Conservation (phyloP, 2,888 invertebrate genomes). For the Papilio gigon region DNA sequence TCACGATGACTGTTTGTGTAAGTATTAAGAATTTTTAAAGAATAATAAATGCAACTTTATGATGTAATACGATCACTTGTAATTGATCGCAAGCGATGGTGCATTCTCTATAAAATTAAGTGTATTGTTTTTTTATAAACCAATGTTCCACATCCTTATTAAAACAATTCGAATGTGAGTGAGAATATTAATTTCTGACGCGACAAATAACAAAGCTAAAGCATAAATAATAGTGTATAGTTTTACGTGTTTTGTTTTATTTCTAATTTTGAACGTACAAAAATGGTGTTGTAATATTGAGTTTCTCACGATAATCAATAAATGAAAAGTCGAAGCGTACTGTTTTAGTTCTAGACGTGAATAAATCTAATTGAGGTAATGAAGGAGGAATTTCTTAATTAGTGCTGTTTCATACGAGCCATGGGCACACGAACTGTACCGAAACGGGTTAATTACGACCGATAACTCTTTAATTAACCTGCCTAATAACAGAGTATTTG, state of each 20-base stretch:
- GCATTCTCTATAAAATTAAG: too few relatives aligned
- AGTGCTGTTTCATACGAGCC: conserved; percentile 74
- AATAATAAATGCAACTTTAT: too few relatives aligned
- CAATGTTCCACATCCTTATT: too few relatives aligned
- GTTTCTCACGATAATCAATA: conserved; percentile 15
- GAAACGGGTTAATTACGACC: conserved; percentile 78
- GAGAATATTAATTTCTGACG: too few relatives aligned
- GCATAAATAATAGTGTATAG: background rate
- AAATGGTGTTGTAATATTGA: background rate
- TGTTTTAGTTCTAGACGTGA: conserved; percentile 57
- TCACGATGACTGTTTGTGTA: too few relatives aligned
- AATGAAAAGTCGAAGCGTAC: conserved; percentile 12
- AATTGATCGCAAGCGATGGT: too few relatives aligned
- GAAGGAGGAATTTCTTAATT: conserved; percentile 81
- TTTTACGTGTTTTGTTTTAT: background rate
- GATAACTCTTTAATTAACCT: conserved; percentile 82
- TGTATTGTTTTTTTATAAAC: too few relatives aligned
- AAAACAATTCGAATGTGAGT: too few relatives aligned
- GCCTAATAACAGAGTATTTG: conserved; percentile 80
- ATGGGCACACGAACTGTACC: conserved; percentile 75
- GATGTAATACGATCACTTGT: too few relatives aligned
- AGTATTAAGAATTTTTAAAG: too few relatives aligned
- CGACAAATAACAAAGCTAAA: too few relatives aligned
- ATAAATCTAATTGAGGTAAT: conserved; percentile 78
- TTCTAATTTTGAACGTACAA: background rate